Evolutionary conservation across 2,797 vertebrate species (phyloP).

Genomic region (Babyrousa celebensis): DNA sequence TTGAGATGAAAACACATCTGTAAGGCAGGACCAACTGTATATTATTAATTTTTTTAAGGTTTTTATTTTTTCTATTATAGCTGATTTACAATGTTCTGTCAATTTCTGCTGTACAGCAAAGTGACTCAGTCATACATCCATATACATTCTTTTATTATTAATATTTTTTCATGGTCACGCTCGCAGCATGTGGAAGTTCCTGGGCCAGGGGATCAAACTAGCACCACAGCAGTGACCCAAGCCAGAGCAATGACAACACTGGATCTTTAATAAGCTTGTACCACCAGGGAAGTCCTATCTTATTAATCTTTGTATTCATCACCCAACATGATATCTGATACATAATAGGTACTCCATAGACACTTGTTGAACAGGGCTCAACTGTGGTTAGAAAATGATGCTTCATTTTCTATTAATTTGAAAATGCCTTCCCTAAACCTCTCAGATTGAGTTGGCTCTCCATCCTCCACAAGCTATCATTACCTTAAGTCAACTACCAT

Average conservation of each 20-base stretch:
- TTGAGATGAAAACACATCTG: background rate
- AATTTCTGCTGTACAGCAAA: too few species aligned
- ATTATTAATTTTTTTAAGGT: background rate
- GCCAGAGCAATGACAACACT: too few species aligned
- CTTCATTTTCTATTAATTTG: conserved; percentile 7
- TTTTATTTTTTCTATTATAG: too few species aligned
- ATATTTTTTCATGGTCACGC: too few species aligned
- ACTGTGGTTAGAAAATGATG: conserved; percentile 28
- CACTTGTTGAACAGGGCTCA: conserved; percentile 50
- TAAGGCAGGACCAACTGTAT: background rate
- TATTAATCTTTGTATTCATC: conserved; percentile 41
- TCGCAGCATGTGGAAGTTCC: too few species aligned
- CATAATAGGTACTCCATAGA: background rate
- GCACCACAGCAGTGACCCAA: too few species aligned
- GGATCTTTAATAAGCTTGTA: too few species aligned
- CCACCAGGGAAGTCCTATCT: background rate
- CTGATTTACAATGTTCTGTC: too few species aligned
- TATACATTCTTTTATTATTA: too few species aligned
- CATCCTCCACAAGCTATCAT: background rate
- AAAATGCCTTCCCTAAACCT: background rate
- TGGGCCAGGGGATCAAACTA: too few species aligned
- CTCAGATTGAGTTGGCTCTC: background rate
- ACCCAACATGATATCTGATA: background rate
- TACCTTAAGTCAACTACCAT: background rate
- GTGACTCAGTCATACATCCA: too few species aligned